Base-by-base conservation (phyloP, 2,797 vertebrate genomes). In the Falco columbarius region DNA sequence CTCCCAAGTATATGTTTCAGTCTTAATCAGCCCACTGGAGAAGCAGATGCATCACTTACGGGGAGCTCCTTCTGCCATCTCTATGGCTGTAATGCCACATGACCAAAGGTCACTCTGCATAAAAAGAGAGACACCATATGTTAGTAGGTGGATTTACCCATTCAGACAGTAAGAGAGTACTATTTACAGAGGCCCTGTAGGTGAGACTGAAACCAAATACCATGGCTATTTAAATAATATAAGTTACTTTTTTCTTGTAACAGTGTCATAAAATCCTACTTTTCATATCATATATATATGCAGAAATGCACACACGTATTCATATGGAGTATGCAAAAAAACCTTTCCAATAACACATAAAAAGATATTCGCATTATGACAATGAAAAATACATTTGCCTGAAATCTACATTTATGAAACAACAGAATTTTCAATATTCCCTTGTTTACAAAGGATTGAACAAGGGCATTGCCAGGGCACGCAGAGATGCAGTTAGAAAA, bases 31-130 rank as follows among this genome's bases (percentile, higher is more conserved):
- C n/a, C 55, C 44, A 42, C 51, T 82, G 88, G 86, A 93, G 97
- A 86, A 95, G 44, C 44, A 70, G 34, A 88, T 5, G 14, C 27
- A 63, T 87, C 93, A 99, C 99, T 99, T 98, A 99, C 99, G 99
- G 10, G 99, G 99, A 92, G 99, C 99, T 84, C 99, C 99, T 97
- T 99, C 99, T 70, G 99, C 99, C 99, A 99, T 99, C 96, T 99
- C 99, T 68, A 99, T 99, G 84, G 99, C 99, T 3, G 99, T 99
- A 97, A 99, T 99, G 89, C 99, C 99, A 65, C 99, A 99, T 17
- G 99, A 99, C 99, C 99, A 99, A 95, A 99, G 98, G 97, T 99
- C 99, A 95, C 99, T 99, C 99, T 99, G 98, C 68, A 97, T 96
- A 96, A 95, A 72, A 96, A 42, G 95, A 93, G 66, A 96, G 88